Base-by-base conservation (phyloP, 2,888 invertebrate genomes). In the Latheticus oryzae region DNA sequence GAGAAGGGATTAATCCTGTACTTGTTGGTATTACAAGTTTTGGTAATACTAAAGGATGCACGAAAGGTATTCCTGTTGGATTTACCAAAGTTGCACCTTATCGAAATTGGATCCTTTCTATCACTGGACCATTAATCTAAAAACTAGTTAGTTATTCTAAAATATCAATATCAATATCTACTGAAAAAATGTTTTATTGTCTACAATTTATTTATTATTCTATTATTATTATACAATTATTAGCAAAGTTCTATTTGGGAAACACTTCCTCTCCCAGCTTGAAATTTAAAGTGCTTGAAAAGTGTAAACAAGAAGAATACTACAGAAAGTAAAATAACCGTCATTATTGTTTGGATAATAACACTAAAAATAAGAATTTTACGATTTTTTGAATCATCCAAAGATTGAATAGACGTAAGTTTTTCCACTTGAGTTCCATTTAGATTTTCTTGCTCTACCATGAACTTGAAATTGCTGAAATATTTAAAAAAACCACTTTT, bases 11-110 rank as follows among this genome's bases (percentile, higher is more conserved):
- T 2, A 13, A 19, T 16, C 23, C 23, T 1, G 4, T 24, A 11
- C 52, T 33, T 11, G 33, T 52, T 7, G 52, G 52, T 23, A 19
- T 52, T 15, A 24, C 33, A 8, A 42, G 52, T 12, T 52, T 52
- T 24, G 51, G 28, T 8, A 7, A 32, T 8, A 16, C 13, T 2
- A 17, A 43, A 8, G 42, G 24, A 5, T 52, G 52, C 17, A 43
- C 21, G 11, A 28, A 15, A 1, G 33, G 19, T 11, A 30, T 17
- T 3, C 50, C 50, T 16, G 21, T 38, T n/a, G 50, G 50, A 16
- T 50, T 26, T 16, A 5, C 37, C 1, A 21, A 26, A 15, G 23
- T 24, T 23, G 3, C 3, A 5, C 28, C 23, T 11, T 50, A 15
- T 15, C 26, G 28, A 17, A 21, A 38, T 15, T 50, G 50, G 50